Base-by-base conservation (phyloP, 2,113 vertebrate species). In the Spizaetus ornatus region DNA sequence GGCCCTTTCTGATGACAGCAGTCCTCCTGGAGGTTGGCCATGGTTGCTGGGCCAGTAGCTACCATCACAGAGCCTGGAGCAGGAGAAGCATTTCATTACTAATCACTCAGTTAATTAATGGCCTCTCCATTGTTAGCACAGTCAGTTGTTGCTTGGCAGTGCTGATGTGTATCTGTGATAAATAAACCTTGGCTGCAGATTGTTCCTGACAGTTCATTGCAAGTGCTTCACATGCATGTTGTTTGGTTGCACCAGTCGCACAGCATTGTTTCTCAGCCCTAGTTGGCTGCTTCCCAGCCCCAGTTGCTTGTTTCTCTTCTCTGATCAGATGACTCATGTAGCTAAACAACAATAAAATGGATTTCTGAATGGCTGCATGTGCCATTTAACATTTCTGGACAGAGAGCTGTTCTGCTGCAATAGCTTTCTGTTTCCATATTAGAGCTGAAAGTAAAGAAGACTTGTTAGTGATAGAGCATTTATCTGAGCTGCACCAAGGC, bases 331-430 rank as follows among this genome's bases (percentile, higher is more conserved):
- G 77, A 66, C 13, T 92, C 72, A 32, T 20, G 55, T 17, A 66
- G 36, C 63, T 52, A 48, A 92, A 95, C 31, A 91, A 72, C 45
- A 86, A 48, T 48, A 72, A 74, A 73, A 76, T 10, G 32, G 12
- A 50, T 94, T 95, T 87, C 70, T 96, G 73, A 96, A 76, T 82
- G 95, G 91, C 86, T 91, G 43, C 43, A 82, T 21, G 7, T 32
- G 91, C 89, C 71, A 40, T 72, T 81, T 85, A 58, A 77, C 40
- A 25, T 76, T 87, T 82, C 73, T 82, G 77, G 55, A 42, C 36
- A 61, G 50, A 79, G 27, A 76, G 61, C 77, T 74, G 4, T 36
- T 82, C 65, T 63, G 53, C 70, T 82, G 55, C 27, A 6, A 66
- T 74, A 67, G 59, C 38, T 82, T 82, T 78, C 65, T 45, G 10